Conservation (phyloP, 2,888 invertebrate genomes). For the Harmothoe impar region DNA sequence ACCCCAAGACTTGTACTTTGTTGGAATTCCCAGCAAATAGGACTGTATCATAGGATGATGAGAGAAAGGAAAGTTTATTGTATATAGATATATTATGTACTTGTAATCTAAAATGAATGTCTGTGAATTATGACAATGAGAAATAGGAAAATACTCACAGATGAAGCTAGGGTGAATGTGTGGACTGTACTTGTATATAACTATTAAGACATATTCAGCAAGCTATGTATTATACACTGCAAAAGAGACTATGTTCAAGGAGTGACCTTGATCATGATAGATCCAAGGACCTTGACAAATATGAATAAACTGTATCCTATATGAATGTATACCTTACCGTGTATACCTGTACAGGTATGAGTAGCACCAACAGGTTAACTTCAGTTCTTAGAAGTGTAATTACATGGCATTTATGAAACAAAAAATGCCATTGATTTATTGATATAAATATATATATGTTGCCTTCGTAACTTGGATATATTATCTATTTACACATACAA, state of each 20-base stretch:
- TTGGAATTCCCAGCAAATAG: neutral
- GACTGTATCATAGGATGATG: neutral
- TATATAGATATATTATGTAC: neutral
- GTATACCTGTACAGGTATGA: neutral
- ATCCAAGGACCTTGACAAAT: conserved; percentile 2
- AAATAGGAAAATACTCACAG: conserved; percentile 36
- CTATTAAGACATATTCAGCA: neutral
- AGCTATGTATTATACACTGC: conserved; percentile 43
- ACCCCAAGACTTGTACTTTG: conserved; percentile 7
- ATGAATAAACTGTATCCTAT: neutral
- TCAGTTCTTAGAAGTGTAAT: neutral
- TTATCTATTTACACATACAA: neutral
- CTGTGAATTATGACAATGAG: neutral
- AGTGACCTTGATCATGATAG: conserved; percentile 28
- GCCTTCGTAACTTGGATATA: conserved; percentile 25
- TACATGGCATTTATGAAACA: neutral
- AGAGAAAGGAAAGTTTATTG: conserved; percentile 29
- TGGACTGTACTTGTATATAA: conserved; percentile 40
- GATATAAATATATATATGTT: neutral
- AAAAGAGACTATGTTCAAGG: conserved; percentile 33
- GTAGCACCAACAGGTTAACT: neutral
- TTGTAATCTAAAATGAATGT: conserved; percentile 26
- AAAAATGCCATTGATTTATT: no score
- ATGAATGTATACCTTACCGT: neutral
- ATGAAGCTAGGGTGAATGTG: conserved; percentile 24